Conservation (phyloP, 2,888 invertebrate species). For the Odontocerum albicorne region DNA sequence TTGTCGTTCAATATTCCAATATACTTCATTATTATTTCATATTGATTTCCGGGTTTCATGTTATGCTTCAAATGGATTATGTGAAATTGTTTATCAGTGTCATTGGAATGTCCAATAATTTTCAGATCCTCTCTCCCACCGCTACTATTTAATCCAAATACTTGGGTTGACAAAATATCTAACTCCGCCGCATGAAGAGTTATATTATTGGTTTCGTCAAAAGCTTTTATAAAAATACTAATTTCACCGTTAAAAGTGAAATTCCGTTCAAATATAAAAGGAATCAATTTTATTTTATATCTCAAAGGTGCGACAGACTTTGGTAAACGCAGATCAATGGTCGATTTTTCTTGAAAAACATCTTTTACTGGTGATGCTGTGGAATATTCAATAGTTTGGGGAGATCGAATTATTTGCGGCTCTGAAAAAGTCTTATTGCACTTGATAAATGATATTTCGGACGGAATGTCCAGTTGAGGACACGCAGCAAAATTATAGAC, state of each 20-base stretch:
- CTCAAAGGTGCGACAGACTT: slow-evolving; percentile 65
- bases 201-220: slow-evolving; percentile 64
- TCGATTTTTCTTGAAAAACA: slow-evolving; percentile 42
- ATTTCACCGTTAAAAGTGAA: slow-evolving; percentile 78
- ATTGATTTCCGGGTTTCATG: slow-evolving; percentile 62
- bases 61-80: slow-evolving; percentile 62
- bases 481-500: slow-evolving; percentile 78
- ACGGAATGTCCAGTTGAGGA: slow-evolving; percentile 53
- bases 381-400: neutral
- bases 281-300: slow-evolving; percentile 71
- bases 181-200: slow-evolving; percentile 76
- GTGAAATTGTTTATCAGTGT: slow-evolving; percentile 68
- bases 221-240: slow-evolving; percentile 62
- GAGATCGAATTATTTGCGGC: neutral
- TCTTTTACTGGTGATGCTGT: slow-evolving; percentile 18
- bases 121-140: slow-evolving; percentile 44
- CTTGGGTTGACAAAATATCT: slow-evolving; percentile 59
- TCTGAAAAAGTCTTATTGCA: slow-evolving; percentile 14
- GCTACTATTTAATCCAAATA: slow-evolving; percentile 50
- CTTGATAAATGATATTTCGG: slow-evolving; percentile 44
- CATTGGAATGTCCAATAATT: slow-evolving; percentile 54
- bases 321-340: slow-evolving; percentile 69
- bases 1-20: slow-evolving; percentile 73
- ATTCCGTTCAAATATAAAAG: slow-evolving; percentile 72
- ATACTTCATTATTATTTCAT: slow-evolving; percentile 69